Base-by-base conservation (phyloP, 2,797 vertebrate species). In the Rhabdophis nuchalis region DNA sequence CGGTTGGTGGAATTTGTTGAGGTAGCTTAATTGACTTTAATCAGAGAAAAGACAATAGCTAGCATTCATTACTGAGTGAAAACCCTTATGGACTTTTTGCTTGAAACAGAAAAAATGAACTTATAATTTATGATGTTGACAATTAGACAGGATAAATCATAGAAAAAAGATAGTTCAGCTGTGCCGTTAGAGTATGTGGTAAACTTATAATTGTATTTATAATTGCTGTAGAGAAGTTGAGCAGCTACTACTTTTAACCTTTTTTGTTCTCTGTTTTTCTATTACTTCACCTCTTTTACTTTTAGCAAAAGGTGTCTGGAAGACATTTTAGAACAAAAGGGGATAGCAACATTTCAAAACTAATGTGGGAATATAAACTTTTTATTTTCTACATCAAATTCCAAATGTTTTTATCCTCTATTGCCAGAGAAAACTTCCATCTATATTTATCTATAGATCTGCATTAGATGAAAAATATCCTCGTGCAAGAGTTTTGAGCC, bases 401-500 rank as follows among this genome's bases (percentile, higher is more conserved):
- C 2, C 0, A 82, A 82, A 46, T 46, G 4, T 20, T 12, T 36
- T 5, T 82, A 82, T 82, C 20, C 72, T 46, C 72, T 46, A 46
- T 82, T 82, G 36, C 4, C 36, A 46, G 36, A 46, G 20, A 82
- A 46, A 82, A 46, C 1, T 46, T 82, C 36, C 20, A 82, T 25
- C 20, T 46, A 46, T 82, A 25, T 68, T 29, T 64, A 89, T 61
- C 93, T 93, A 94, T 97, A 93, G 6, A 97, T 92, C 91, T 95
- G 96, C 98, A 99, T 97, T 89, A 99, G 96, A 86, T 97, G 96
- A 91, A 99, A 95, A 85, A 99, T 98, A 91, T 97, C 95, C 2
- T 94, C 95, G 61, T 98, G 98, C 96, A 99, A 96, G 72, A 97
- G 93, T 29, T 97, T 77, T 0, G 98, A 96, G 29, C 98, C 98